These are phyloP conservation scores for Drosophila atroscutellata DNA, from an alignment of 2,888 invertebrate genomes.

Conservation along the genomic window DNA sequence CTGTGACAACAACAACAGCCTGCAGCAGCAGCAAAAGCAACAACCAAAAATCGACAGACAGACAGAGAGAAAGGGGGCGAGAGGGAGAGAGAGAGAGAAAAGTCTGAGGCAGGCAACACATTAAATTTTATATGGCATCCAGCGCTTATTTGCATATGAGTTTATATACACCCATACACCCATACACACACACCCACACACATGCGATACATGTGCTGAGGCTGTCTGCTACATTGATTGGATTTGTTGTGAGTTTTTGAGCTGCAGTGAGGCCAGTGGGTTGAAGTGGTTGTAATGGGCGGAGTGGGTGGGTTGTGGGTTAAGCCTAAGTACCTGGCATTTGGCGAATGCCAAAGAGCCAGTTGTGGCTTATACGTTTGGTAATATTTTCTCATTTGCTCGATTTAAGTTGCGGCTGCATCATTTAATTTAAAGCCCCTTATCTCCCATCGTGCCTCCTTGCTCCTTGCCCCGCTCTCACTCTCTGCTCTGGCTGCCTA, in stretches of 20 bases:
- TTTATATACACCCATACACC: constrained; percentile 16
- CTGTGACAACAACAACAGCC: constrained; percentile 25
- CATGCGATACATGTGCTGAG: constrained; percentile 13
- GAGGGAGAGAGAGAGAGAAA: neutral
- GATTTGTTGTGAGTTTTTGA: constrained; percentile 71
- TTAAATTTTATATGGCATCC: constrained; percentile 54
- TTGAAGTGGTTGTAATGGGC: neutral
- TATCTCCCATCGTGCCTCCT: neutral
- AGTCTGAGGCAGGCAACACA: constrained; percentile 33
- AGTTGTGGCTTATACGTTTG: constrained; percentile 22
- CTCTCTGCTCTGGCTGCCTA: constrained; percentile 6
- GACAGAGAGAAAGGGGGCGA: neutral
- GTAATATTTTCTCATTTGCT: constrained; percentile 67
- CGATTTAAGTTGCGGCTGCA: constrained; percentile 62
- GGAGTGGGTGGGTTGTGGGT: constrained; percentile 2
- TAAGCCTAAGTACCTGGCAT: constrained; percentile 71
- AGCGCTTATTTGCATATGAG: constrained; percentile 66
- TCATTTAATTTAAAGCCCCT: constrained; percentile 57
- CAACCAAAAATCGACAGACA: constrained; percentile 1
- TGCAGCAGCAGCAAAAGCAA: neutral
- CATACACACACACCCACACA: constrained; percentile 6
- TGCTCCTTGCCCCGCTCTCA: neutral
- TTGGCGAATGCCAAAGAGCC: constrained; percentile 64
- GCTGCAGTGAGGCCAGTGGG: neutral
- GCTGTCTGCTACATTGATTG: constrained; percentile 71